Conservation (phyloP, 1,140 invertebrate genomes). For the Holcopasites calliopsidis region DNA sequence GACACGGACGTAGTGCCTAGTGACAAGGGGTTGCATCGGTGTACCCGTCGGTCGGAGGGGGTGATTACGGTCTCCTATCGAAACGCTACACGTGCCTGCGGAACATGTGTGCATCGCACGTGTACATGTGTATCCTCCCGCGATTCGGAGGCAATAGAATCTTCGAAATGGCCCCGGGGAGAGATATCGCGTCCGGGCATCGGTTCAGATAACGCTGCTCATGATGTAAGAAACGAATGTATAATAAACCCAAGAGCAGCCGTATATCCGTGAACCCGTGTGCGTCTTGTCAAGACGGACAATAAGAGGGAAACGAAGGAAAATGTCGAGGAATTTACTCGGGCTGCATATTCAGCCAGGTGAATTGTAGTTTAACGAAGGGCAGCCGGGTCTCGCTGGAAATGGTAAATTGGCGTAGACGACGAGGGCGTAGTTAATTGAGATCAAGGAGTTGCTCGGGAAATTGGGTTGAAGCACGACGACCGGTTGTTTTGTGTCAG, state of each 20-base stretch:
- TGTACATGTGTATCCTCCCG: not conserved
- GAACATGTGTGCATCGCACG: not conserved
- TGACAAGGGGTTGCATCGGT: slow-evolving; percentile 44
- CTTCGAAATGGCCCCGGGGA: slow-evolving; percentile 48
- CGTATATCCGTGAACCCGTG: too few species aligned
- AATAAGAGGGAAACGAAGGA: not conserved
- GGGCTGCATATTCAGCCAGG: slow-evolving; percentile 54
- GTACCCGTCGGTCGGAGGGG: slow-evolving; percentile 13
- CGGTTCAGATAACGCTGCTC: slow-evolving; percentile 59
- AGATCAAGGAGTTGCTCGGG: slow-evolving; percentile 28
- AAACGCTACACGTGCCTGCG: slow-evolving; percentile 28
- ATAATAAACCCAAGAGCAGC: too few species aligned
- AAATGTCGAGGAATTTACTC: slow-evolving; percentile 41
- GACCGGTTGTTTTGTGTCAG: slow-evolving; percentile 38
- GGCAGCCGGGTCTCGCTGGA: slow-evolving; percentile 35
- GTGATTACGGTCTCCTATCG: not conserved
- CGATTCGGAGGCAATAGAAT: slow-evolving; percentile 30
- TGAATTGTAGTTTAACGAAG: slow-evolving; percentile 59
- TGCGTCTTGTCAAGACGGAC: not conserved
- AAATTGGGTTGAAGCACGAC: slow-evolving; percentile 45
- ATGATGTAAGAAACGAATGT: slow-evolving; percentile 37
- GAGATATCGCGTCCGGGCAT: slow-evolving; percentile 53
- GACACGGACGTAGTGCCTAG: slow-evolving; percentile 24
- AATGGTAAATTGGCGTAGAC: slow-evolving; percentile 55
- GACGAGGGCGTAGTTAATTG: slow-evolving; percentile 52